phyloP scores from a whole-genome alignment of 2,888 invertebrate species.

The Ypsolopha sequella region DNA sequence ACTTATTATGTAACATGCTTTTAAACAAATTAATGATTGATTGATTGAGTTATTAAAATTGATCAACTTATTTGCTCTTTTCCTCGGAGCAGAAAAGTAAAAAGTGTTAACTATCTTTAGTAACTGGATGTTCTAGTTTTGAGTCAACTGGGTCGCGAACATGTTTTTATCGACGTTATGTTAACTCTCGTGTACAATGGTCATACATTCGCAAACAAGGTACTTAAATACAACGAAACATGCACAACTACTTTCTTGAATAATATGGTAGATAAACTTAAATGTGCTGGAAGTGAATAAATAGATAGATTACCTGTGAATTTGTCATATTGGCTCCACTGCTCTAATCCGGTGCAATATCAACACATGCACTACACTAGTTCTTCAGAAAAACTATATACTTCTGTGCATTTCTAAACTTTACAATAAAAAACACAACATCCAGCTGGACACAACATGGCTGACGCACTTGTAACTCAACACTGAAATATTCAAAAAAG shows the following conservation, averaged over 20 bases:
- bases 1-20: too few relatives aligned
- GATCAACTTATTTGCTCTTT: too few relatives aligned
- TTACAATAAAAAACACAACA: constrained; percentile 46
- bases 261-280: background rate
- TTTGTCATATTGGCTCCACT: constrained; percentile 67
- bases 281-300: background rate
- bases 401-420: constrained; percentile 58
- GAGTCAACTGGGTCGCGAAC: too few relatives aligned
- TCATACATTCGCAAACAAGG: too few relatives aligned
- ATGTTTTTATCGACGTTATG: too few relatives aligned
- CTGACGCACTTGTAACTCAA: constrained; percentile 46
- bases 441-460: constrained; percentile 56
- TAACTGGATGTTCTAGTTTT: too few relatives aligned
- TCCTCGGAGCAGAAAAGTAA: too few relatives aligned
- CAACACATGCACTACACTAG: constrained; percentile 60
- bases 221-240: too few relatives aligned
- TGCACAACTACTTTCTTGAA: background rate
- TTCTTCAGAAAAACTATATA: constrained; percentile 51
- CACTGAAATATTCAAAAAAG: constrained; percentile 60
- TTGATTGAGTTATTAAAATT: too few relatives aligned
- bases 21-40: too few relatives aligned
- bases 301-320: constrained; percentile 65
- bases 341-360: constrained; percentile 48
- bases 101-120: too few relatives aligned
- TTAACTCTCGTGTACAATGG: too few relatives aligned